These are phyloP conservation scores for Rhabdomys dilectus DNA, from an alignment of 2,113 vertebrate genomes.

Conservation along the genomic window DNA sequence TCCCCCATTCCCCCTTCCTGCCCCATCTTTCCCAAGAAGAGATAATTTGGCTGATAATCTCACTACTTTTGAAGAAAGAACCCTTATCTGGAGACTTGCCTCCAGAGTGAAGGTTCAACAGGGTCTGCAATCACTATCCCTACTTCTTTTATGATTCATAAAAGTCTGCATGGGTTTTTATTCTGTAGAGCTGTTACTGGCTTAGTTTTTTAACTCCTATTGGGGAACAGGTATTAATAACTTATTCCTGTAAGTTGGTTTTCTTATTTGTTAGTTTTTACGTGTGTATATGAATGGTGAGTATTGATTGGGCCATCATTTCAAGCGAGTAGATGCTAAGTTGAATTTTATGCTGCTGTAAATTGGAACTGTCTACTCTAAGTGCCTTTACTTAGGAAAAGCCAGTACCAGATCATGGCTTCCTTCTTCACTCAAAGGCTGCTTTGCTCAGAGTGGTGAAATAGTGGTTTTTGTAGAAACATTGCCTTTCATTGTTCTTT, in stretches of 20 bases:
- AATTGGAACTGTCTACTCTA: conserved; percentile 49
- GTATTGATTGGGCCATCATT: conserved; percentile 37
- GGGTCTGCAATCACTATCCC: background rate
- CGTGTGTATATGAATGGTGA: background rate
- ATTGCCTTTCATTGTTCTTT: background rate
- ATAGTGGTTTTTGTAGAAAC: background rate
- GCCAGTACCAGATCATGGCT: background rate
- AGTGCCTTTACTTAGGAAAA: conserved; percentile 59
- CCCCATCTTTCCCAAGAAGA: conserved; percentile 30
- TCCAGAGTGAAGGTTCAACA: background rate
- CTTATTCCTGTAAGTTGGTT: conserved; percentile 52
- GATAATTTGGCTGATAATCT: background rate
- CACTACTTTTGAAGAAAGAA: conserved; percentile 61
- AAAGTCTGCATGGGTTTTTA: conserved; percentile 66
- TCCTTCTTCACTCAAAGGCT: conserved; percentile 58
- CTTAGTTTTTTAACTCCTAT: conserved; percentile 58
- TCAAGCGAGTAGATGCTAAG: conserved; percentile 47
- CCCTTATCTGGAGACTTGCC: background rate
- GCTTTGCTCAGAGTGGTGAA: conserved; percentile 25
- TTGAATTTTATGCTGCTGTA: conserved; percentile 48
- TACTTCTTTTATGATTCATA: conserved; percentile 38
- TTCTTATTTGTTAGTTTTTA: conserved; percentile 58
- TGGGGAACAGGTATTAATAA: conserved; percentile 63
- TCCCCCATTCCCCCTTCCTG: background rate
- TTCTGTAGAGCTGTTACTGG: conserved; percentile 50